phyloP scores from a whole-genome alignment of 2,113 vertebrate species.

The Felis chaus region DNA sequence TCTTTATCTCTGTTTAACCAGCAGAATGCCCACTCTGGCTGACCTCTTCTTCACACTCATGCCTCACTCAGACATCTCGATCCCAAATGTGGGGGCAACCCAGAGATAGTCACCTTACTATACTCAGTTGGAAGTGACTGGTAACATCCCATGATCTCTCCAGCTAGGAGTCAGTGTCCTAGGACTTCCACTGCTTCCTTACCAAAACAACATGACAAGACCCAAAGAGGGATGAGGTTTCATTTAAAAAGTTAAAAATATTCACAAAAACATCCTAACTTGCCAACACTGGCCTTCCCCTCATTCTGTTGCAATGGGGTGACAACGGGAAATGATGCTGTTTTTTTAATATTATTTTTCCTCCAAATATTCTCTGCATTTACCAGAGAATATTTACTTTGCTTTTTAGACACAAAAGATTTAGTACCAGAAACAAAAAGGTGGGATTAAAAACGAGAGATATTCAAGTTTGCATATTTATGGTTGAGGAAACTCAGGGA shows the following conservation, averaged over 20 bases:
- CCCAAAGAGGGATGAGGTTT: conserved; percentile 49
- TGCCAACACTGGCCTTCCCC: conserved; percentile 49
- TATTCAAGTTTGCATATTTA: conserved; percentile 15
- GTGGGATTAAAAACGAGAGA: conserved; percentile 23
- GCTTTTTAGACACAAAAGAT: conserved; percentile 35
- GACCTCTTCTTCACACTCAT: neutral
- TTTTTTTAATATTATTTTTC: conserved; percentile 51
- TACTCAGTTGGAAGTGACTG: neutral
- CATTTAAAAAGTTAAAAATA: conserved; percentile 66
- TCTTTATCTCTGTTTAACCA: neutral
- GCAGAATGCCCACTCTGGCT: neutral
- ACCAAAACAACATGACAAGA: conserved; percentile 49
- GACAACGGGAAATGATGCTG: conserved; percentile 40
- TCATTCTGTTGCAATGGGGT: conserved; percentile 34
- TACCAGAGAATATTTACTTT: conserved; percentile 43
- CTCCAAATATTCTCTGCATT: conserved; percentile 46
- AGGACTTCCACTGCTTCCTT: conserved; percentile 21
- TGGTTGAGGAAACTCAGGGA: neutral
- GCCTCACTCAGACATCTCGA: neutral
- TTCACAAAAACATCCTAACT: conserved; percentile 68
- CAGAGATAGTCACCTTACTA: neutral
- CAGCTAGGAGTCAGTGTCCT: neutral
- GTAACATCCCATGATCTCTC: neutral
- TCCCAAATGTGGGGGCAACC: neutral
- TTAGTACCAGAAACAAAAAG: conserved; percentile 11